Conservation (phyloP, 2,888 invertebrate genomes). For the Rhagium mordax region DNA sequence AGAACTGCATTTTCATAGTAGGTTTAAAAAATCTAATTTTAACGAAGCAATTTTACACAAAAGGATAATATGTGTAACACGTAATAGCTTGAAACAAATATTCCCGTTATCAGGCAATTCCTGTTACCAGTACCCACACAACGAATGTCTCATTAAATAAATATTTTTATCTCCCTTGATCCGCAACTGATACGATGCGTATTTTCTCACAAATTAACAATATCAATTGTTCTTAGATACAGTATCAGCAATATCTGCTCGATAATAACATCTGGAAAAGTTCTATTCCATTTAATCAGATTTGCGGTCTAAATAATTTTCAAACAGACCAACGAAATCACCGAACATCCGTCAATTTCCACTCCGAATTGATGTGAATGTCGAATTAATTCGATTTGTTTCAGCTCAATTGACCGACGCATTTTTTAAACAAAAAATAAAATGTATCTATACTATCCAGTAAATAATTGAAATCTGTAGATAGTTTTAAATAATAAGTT, state of each 20-base stretch:
- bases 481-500: neutral
- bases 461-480: conserved; percentile 8
- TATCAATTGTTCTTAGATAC: neutral
- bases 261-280: too few species aligned
- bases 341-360: neutral
- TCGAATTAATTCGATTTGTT: neutral
- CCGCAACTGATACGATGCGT: neutral
- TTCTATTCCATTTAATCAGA: neutral
- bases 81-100: neutral
- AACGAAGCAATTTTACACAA: neutral
- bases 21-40: neutral
- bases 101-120: neutral
- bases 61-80: neutral
- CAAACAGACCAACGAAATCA: neutral
- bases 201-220: neutral
- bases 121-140: neutral
- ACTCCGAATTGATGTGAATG: neutral
- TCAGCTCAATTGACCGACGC: neutral
- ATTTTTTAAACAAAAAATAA: neutral
- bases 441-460: neutral
- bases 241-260: neutral
- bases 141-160: neutral
- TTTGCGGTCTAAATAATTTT: neutral
- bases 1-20: neutral
- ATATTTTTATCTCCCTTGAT: neutral